These are phyloP conservation scores for Euspilapteryx auroguttella DNA, from an alignment of 2,888 invertebrate species.

Conservation along the genomic window DNA sequence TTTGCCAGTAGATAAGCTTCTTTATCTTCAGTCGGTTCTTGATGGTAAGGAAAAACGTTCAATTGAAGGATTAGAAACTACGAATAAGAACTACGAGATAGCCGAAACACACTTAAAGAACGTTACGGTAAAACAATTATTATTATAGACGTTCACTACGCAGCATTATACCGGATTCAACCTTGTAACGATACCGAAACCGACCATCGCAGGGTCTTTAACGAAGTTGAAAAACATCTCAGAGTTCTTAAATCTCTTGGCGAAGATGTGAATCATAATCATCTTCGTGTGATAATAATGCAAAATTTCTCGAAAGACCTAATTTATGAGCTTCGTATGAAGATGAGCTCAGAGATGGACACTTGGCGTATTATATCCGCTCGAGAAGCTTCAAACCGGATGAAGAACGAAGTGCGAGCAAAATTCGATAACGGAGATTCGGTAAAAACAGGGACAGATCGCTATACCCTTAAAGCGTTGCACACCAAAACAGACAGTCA, in stretches of 20 bases:
- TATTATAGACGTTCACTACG: conserved; percentile 9
- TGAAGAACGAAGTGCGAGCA: not conserved
- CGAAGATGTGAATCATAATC: conserved; percentile 1
- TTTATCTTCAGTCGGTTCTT: conserved; percentile 10
- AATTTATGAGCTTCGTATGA: conserved; percentile 2
- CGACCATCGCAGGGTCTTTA: not conserved
- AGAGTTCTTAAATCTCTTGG: conserved; percentile 2
- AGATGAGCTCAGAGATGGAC: not conserved
- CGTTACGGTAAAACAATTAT: conserved; percentile 5
- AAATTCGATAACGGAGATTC: no score
- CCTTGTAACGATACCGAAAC: no score
- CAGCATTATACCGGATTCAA: no score
- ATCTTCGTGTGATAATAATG: conserved; percentile 2
- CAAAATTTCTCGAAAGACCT: conserved; percentile 3
- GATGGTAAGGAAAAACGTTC: conserved; percentile 8
- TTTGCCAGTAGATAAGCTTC: conserved; percentile 11
- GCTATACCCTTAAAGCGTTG: not conserved
- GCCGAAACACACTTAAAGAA: conserved; percentile 8
- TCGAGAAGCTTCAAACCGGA: not conserved
- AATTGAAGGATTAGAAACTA: conserved; percentile 10
- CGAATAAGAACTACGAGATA: conserved; percentile 9
- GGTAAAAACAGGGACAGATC: no score
- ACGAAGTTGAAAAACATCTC: conserved; percentile 1
- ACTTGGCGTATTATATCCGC: conserved; percentile 7
- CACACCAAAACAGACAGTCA: not conserved